These are phyloP conservation scores for Tetrax tetrax DNA, from an alignment of 2,113 vertebrate genomes.

Conservation along the genomic window DNA sequence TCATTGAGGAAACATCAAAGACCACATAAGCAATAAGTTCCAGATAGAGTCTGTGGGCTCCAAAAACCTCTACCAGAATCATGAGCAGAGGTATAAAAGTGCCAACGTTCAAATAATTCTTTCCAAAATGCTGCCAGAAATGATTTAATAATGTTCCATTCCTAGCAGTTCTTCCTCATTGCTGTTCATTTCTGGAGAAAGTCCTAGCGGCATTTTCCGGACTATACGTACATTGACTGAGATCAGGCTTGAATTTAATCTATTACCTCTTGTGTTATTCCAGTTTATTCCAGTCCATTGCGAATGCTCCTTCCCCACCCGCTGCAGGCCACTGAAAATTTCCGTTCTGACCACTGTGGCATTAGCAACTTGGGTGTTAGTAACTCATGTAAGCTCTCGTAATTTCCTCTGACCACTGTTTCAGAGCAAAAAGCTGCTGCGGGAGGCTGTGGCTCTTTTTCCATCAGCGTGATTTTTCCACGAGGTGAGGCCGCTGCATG, in stretches of 20 bases:
- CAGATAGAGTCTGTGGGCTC: background rate
- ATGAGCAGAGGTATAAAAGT: too few species aligned
- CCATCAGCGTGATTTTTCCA: background rate
- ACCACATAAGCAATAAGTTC: background rate
- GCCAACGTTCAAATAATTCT: too few species aligned
- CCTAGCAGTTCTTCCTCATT: too few species aligned
- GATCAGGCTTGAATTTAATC: too few species aligned
- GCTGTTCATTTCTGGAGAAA: too few species aligned
- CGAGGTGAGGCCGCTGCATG: background rate
- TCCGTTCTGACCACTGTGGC: background rate
- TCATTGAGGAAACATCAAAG: background rate
- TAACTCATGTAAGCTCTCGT: background rate
- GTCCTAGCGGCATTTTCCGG: too few species aligned
- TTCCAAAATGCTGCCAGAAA: too few species aligned
- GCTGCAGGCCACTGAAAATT: background rate
- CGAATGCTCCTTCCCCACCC: background rate
- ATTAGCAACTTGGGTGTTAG: background rate
- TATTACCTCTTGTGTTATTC: background rate
- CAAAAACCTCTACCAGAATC: background rate
- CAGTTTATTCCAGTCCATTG: background rate
- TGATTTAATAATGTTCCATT: too few species aligned
- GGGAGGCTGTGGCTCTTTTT: background rate
- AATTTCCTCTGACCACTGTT: conserved; percentile 26
- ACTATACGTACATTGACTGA: too few species aligned
- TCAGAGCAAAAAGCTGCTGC: background rate